phyloP scores from a whole-genome alignment of 2,113 vertebrate species.

The Megaceryle torquata region DNA sequence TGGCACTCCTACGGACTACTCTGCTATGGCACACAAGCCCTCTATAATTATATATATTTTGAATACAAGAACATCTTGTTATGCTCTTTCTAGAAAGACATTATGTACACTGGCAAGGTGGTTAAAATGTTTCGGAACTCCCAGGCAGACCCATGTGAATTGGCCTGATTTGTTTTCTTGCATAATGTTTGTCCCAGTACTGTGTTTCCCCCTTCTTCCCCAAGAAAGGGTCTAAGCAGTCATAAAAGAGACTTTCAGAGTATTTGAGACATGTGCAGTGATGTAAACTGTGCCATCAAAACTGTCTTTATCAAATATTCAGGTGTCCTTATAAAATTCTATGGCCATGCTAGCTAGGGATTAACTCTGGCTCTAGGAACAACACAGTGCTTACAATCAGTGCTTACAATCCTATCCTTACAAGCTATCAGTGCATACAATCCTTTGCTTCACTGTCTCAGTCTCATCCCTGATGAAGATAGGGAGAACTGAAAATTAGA shows the following conservation, averaged over 20 bases:
- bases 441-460: neutral
- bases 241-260: neutral
- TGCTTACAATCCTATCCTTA: neutral
- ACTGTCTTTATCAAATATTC: neutral
- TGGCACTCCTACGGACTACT: neutral
- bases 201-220: neutral
- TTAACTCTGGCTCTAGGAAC: neutral
- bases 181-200: neutral
- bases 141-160: neutral
- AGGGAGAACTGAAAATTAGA: neutral
- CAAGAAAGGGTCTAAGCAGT: neutral
- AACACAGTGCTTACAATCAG: neutral
- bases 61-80: neutral
- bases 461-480: neutral
- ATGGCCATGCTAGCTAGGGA: neutral
- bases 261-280: rapidly evolving
- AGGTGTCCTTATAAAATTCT: neutral
- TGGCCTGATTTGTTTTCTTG: neutral
- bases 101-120: neutral
- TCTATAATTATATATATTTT: neutral
- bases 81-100: neutral
- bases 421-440: neutral
- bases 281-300: neutral
- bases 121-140: neutral
- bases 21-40: neutral